Evolutionary conservation across 2,797 vertebrate genomes (phyloP).

Genomic region (Prionace glauca): DNA sequence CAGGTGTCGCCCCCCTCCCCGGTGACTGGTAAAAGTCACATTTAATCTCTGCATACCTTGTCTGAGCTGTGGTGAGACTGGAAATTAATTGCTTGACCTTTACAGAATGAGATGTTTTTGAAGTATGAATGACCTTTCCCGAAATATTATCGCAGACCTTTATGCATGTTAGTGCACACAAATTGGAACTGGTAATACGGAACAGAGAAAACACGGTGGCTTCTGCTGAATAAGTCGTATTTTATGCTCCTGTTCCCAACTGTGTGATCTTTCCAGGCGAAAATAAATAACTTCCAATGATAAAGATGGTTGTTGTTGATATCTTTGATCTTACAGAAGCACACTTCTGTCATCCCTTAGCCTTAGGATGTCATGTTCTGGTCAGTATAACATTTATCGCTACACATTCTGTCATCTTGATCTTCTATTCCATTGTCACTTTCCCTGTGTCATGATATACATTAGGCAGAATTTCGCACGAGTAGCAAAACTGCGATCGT

Average conservation of each 20-base stretch:
- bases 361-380: background rate
- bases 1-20: background rate
- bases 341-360: background rate
- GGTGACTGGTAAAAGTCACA: background rate
- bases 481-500: background rate
- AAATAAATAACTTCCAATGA: background rate
- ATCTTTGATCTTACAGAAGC: background rate
- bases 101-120: conserved; percentile 33
- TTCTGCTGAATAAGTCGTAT: background rate
- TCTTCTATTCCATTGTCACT: background rate
- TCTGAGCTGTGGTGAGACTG: background rate
- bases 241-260: background rate
- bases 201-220: background rate
- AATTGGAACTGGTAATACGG: background rate
- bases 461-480: background rate
- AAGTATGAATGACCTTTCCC: conserved; percentile 24
- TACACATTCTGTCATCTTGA: background rate
- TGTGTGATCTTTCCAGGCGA: background rate
- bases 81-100: conserved; percentile 27
- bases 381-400: background rate
- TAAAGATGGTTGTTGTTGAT: background rate
- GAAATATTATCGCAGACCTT: conserved; percentile 19
- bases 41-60: background rate
- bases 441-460: background rate
- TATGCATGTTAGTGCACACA: background rate